Percentiles rank a stretch among this genome's conserved stretches.
phyloP scores from a whole-genome alignment of 2,888 invertebrate genomes.

The Sericinus montela region DNA sequence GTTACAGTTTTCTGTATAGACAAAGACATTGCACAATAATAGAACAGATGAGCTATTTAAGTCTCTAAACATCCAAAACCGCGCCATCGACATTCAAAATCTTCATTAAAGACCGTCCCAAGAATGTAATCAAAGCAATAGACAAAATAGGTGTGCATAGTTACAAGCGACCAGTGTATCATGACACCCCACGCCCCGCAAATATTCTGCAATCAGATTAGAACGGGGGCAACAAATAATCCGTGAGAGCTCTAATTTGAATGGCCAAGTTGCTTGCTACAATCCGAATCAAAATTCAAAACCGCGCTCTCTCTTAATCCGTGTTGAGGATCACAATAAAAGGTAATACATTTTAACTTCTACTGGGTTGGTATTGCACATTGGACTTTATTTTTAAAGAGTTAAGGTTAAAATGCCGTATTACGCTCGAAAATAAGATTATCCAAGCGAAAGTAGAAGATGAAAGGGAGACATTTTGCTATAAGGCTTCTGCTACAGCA shows the following conservation, averaged over 20 bases:
- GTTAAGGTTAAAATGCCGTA: conserved; percentile 47
- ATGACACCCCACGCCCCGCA: conserved; percentile 37
- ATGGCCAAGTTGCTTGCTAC: conserved; percentile 61
- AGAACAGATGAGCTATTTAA: conserved; percentile 36
- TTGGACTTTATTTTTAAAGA: conserved; percentile 43
- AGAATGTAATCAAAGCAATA: conserved; percentile 74
- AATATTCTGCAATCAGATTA: conserved; percentile 33
- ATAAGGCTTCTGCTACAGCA: conserved; percentile 36
- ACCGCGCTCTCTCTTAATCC: conserved; percentile 79
- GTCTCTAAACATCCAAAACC: conserved; percentile 45
- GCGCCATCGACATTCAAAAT: conserved; percentile 45
- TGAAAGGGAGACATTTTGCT: conserved; percentile 76
- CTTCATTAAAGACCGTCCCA: conserved; percentile 67
- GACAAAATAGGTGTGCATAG: conserved; percentile 73
- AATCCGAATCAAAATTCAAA: conserved; percentile 79
- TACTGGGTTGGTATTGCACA: conserved; percentile 36
- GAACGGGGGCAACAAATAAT: conserved; percentile 53
- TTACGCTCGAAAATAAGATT: conserved; percentile 66
- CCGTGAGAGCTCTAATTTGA: conserved; percentile 57
- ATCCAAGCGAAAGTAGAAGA: conserved; percentile 78
- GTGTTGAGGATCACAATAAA: conserved; percentile 79
- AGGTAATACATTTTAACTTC: conserved; percentile 78
- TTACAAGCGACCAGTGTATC: conserved; percentile 47
- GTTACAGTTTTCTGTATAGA: too few species aligned
- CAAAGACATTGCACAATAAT: not conserved